These are phyloP conservation scores for Athripsodes cinereus DNA, from an alignment of 2,888 invertebrate genomes.

Conservation along the genomic window DNA sequence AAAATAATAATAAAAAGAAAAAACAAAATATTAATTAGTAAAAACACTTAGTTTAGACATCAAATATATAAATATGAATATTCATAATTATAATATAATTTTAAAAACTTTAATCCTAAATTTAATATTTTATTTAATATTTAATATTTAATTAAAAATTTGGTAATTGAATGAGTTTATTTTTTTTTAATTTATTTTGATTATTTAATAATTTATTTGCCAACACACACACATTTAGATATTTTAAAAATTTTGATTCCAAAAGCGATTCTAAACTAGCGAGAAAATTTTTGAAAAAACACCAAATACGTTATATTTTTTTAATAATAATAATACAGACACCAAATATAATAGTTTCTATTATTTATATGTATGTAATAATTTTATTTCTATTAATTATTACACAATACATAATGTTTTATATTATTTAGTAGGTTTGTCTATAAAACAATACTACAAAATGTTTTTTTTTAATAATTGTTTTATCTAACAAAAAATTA, in stretches of 20 bases:
- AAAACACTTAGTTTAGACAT: neutral
- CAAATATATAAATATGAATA: neutral
- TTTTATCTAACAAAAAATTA: slow-evolving; percentile 12
- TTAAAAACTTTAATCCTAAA: neutral
- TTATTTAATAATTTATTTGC: neutral
- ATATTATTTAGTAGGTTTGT: neutral
- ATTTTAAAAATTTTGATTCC: slow-evolving; percentile 17
- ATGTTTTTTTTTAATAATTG: neutral
- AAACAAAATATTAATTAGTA: neutral
- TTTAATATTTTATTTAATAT: neutral
- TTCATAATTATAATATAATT: neutral
- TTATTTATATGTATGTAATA: neutral
- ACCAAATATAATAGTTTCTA: slow-evolving; percentile 16
- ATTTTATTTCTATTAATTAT: neutral
- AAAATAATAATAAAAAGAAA: neutral
- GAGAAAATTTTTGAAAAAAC: slow-evolving; percentile 25
- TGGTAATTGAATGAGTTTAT: neutral
- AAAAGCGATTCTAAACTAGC: slow-evolving; percentile 27
- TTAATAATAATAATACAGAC: slow-evolving; percentile 23
- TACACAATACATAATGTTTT: neutral
- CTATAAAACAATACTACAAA: neutral
- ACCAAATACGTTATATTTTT: slow-evolving; percentile 22
- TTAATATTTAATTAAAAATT: neutral
- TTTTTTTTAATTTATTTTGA: neutral
- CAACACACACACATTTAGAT: slow-evolving; percentile 1